Evolutionary conservation across 2,888 invertebrate species (phyloP).

Genomic region (Apoderus coryli): DNA sequence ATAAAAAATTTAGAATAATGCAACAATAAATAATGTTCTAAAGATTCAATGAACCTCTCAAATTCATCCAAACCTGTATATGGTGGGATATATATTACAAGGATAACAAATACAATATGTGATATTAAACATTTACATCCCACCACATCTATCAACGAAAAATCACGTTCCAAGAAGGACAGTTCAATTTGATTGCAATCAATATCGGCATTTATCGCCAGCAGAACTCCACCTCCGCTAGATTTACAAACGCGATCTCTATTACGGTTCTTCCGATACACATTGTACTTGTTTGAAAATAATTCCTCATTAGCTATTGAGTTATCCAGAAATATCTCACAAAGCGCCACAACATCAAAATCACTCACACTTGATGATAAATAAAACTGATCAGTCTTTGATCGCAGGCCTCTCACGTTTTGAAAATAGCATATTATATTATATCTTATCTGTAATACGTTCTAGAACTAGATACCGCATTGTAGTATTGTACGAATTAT

Average conservation of each 20-base stretch:
- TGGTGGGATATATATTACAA: too few relatives aligned
- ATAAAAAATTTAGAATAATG: too few relatives aligned
- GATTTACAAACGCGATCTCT: neutral
- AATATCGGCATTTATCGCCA: neutral
- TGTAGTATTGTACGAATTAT: too few relatives aligned
- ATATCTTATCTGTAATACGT: too few relatives aligned
- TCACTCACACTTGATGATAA: neutral
- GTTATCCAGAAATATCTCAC: neutral
- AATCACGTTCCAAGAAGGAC: neutral
- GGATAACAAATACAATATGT: too few relatives aligned
- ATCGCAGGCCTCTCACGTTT: neutral
- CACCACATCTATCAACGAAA: conserved; percentile 1
- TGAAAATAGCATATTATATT: conserved; percentile 1
- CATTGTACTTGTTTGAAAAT: neutral
- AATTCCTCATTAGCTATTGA: neutral
- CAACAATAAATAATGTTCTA: too few relatives aligned
- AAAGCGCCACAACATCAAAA: neutral
- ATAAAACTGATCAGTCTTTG: neutral
- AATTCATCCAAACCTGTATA: too few relatives aligned
- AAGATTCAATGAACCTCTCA: too few relatives aligned
- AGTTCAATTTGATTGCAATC: neutral
- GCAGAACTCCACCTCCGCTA: neutral
- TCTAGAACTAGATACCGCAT: too few relatives aligned
- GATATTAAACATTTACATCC: neutral
- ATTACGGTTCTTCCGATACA: neutral